Evolutionary conservation across 2,113 vertebrate species (phyloP).

Genomic region (Chloropsis cyanopogon): DNA sequence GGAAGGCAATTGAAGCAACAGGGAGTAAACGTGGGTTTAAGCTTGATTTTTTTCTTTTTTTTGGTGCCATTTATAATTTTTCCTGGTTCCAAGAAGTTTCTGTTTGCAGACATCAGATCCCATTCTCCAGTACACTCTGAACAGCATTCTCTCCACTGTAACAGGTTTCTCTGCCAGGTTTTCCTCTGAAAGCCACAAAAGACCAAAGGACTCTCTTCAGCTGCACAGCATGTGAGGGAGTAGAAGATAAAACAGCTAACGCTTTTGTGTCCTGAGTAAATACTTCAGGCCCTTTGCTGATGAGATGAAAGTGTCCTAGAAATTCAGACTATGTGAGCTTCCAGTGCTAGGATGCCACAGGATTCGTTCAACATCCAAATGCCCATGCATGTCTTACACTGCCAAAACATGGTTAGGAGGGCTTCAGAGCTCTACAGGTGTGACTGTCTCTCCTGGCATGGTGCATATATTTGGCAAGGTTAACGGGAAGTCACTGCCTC

Average conservation of each 20-base stretch:
- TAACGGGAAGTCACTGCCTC: neutral
- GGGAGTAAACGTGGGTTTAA: neutral
- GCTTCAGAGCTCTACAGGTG: neutral
- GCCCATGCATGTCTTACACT: neutral
- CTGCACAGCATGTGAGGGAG: neutral
- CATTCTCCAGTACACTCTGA: neutral
- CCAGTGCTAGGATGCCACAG: neutral
- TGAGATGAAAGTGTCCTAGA: neutral
- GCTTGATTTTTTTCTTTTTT: neutral
- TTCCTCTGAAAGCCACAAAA: neutral
- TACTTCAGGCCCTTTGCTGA: neutral
- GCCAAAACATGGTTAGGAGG: neutral
- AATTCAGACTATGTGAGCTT: neutral
- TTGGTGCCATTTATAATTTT: neutral
- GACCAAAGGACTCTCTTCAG: neutral
- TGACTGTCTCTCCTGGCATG: neutral
- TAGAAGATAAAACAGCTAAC: neutral
- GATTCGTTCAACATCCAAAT: neutral
- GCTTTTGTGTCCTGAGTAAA: neutral
- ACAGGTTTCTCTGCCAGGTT: neutral
- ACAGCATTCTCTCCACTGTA: accelerated
- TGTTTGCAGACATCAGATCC: neutral
- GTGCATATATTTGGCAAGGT: neutral
- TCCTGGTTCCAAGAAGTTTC: neutral
- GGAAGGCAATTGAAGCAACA: neutral